Base-by-base conservation (phyloP, 2,797 vertebrate genomes). In the Diplodus sargus region DNA sequence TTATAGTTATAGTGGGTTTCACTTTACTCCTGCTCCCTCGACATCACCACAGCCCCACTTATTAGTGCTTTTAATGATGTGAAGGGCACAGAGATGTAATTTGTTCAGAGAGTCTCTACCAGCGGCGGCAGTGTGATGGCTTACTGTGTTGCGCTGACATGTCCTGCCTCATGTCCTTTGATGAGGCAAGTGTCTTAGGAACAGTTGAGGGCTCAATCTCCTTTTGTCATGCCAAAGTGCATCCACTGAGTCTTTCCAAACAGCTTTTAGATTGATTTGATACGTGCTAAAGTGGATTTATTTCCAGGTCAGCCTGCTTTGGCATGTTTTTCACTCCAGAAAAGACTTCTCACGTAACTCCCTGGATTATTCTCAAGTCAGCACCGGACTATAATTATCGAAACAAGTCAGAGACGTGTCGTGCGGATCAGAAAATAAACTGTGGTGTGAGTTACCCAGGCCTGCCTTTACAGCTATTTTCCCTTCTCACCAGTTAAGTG, bases 31-130 rank as follows among this genome's bases (percentile, higher is more conserved):
- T 56, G 66, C 87, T 87, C 70, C 81, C 82, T 61, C 60, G 58
- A 74, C 76, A 76, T 71, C 77, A 66, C 56, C 58, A 0, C 78
- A 18, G 71, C 76, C 79, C 57, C 80, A 87, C 81, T 76, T 90
- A 83, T 81, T 85, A 86, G 58, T 85, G 76, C 76, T 88, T 87
- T 91, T 79, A 84, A 77, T 82, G 82, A 90, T 82, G 58, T 80
- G 57, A 82, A 89, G 75, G 69, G 64, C 80, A 79, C 70, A 25
- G 49, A 78, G 79, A 64, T 75, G 68, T 71, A 78, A 85, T 85
- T 91, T 83, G 77, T 87, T 70, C 42, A 74, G 81, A 83, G 80
- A 45, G 60, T 61, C 76, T 28, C 63, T 13, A 52, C 16, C 51
- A 69, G 73, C 18, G 6, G 53, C 71, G 57, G 51, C 63, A 43